Evolutionary conservation across 2,113 vertebrate genomes (phyloP).

Genomic region (Haliaeetus leucogaster): DNA sequence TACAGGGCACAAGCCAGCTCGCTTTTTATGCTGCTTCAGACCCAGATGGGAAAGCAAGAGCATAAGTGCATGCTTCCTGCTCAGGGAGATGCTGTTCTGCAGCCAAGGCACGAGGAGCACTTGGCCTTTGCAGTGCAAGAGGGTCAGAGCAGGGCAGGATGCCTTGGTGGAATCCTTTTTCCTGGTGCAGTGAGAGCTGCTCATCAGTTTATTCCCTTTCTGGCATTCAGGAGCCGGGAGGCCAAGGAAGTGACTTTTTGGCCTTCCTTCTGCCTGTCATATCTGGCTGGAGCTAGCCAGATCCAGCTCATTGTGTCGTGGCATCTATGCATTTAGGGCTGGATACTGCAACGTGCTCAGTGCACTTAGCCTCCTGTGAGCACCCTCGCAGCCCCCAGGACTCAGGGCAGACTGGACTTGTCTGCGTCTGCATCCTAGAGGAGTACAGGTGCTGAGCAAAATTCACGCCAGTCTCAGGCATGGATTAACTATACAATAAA

Average conservation of each 20-base stretch:
- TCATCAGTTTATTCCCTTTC: background rate
- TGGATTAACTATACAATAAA: background rate
- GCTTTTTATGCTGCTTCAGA: background rate
- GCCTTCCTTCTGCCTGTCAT: background rate
- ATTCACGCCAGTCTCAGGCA: background rate
- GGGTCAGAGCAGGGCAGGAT: background rate
- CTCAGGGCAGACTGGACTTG: background rate
- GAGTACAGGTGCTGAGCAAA: background rate
- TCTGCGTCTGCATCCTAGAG: background rate
- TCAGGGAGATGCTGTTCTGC: background rate
- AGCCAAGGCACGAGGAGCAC: background rate
- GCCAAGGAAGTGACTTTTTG: background rate
- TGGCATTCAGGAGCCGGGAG: background rate
- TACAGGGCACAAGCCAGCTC: background rate
- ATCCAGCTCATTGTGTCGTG: rapidly evolving
- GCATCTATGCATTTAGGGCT: background rate
- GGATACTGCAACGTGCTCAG: background rate
- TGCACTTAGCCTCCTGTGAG: background rate
- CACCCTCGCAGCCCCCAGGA: background rate
- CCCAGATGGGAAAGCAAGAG: background rate
- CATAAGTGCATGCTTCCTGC: background rate
- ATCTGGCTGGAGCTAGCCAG: background rate
- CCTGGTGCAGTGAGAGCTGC: background rate
- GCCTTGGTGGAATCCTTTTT: background rate
- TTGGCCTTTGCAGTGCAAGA: background rate